A percentile compares a stretch with the other conserved stretches of the same genome.
These are phyloP conservation scores for Hetaerina titia DNA, from an alignment of 2,888 invertebrate species.

Conservation along the genomic window DNA sequence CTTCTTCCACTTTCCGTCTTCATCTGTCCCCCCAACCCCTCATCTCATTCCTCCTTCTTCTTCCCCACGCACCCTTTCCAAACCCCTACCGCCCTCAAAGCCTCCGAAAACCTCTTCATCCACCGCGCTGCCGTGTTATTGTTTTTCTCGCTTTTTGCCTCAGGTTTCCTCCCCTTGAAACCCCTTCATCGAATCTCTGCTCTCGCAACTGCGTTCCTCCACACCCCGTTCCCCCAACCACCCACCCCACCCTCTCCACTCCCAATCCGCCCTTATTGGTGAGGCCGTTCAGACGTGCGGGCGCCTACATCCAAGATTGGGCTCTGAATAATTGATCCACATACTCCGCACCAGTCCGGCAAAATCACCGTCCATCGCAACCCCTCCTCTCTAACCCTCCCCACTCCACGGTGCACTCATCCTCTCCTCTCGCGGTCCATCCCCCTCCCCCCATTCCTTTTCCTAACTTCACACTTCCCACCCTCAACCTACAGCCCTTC, in stretches of 20 bases:
- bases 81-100: not conserved
- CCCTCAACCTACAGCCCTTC: not conserved
- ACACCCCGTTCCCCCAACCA: not conserved
- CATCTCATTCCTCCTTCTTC: not conserved
- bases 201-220: not conserved
- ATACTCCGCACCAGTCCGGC: constrained; percentile 55
- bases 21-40: not conserved
- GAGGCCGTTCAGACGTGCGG: constrained; percentile 59
- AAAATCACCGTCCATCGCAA: constrained; percentile 5
- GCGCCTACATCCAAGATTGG: constrained; percentile 63
- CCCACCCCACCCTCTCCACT: not conserved
- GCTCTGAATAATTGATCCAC: constrained; percentile 63
- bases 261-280: constrained; percentile 41
- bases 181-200: not conserved
- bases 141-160: constrained; percentile 36
- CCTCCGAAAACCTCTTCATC: not conserved
- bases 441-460: not conserved
- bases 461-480: not conserved
- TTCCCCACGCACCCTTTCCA: not conserved
- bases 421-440: not conserved
- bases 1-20: not conserved
- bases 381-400: too few relatives aligned
- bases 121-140: not conserved
- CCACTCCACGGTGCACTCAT: not conserved
- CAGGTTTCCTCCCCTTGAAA: not conserved